Percentiles rank a stretch among this genome's conserved stretches.
Evolutionary conservation across 2,888 invertebrate species (phyloP).

Genomic region (Actias luna): DNA sequence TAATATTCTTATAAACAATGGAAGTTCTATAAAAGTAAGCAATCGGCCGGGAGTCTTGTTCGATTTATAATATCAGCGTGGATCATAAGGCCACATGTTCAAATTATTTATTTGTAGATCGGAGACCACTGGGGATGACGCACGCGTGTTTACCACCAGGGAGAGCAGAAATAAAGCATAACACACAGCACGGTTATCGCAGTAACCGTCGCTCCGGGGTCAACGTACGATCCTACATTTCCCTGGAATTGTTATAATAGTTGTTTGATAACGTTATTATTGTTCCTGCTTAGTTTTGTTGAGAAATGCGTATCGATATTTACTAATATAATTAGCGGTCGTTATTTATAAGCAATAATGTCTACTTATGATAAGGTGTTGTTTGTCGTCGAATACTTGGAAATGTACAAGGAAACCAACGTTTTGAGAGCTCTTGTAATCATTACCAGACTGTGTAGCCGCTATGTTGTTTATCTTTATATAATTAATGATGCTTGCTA

Average conservation of each 20-base stretch:
- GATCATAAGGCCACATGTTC: conserved; percentile 47
- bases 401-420: conserved; percentile 5
- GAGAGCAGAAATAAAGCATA: conserved; percentile 72
- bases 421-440: background rate
- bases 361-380: conserved; percentile 8
- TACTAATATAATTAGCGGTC: conserved; percentile 12
- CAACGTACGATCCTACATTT: conserved; percentile 59
- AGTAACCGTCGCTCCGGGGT: conserved; percentile 59
- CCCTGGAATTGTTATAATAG: conserved; percentile 39
- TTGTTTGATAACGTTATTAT: conserved; percentile 60
- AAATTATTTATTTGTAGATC: conserved; percentile 67
- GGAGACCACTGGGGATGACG: conserved; percentile 68
- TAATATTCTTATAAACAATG: conserved; percentile 14
- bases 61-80: conserved; percentile 35
- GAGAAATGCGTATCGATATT: conserved; percentile 40
- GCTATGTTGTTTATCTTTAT: background rate
- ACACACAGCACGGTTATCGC: conserved; percentile 65
- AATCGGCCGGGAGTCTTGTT: conserved; percentile 27
- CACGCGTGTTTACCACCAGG: conserved; percentile 74
- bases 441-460: background rate
- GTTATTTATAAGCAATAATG: conserved; percentile 9
- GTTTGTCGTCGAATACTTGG: conserved; percentile 5
- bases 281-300: conserved; percentile 51
- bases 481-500: background rate
- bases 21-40: conserved; percentile 9